Base-by-base conservation (phyloP, 2,797 vertebrate species). In the Brachyrhaphis roseni region DNA sequence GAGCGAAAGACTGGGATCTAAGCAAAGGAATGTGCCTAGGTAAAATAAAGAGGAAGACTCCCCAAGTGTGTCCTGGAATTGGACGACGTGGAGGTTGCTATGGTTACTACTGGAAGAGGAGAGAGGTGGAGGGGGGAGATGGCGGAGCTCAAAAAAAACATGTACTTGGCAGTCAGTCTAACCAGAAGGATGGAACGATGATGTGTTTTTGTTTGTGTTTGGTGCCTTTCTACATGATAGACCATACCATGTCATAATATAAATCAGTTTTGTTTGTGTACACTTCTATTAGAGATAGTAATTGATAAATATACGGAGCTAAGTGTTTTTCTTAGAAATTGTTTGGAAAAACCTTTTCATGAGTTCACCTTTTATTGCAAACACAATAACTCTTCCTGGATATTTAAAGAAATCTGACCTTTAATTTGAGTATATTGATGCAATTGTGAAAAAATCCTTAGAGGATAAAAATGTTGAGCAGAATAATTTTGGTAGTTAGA, bases 31-130 rank as follows among this genome's bases (percentile, higher is more conserved):
- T 92, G 91, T 89, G 89, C 87, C 88, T 87, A 81, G 87, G 87
- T 92, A 89, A 84, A 93, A 93, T 79, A 78, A 75, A 86, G 85
- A 90, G 81, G 80, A 92, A 88, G 90, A 84, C 87, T 92, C 89
- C 82, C 83, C 16, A 53, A 90, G 86, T 90, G 84, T 89, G 91
- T 92, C 90, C 92, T 94, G 92, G 92, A 93, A 93, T 95, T 84
- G 90, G 95, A 94, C 89, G 88, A 92, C 70, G 73, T 85, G 89
- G 79, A 83, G 39, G 95, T 96, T 96, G 92, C 95, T 87, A 96
- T 96, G 95, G 95, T 94, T 92, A 96, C 95, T 75, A 47, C 75
- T 59, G 82, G 83, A 88, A 88, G 84, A 92, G 76, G 82, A 90
- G 78, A 84, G 74, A 72, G 64, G 73, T 81, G 80, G 77, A 74